Conservation (phyloP, 2,888 invertebrate genomes). For the Glyphotaelius pellucidus region DNA sequence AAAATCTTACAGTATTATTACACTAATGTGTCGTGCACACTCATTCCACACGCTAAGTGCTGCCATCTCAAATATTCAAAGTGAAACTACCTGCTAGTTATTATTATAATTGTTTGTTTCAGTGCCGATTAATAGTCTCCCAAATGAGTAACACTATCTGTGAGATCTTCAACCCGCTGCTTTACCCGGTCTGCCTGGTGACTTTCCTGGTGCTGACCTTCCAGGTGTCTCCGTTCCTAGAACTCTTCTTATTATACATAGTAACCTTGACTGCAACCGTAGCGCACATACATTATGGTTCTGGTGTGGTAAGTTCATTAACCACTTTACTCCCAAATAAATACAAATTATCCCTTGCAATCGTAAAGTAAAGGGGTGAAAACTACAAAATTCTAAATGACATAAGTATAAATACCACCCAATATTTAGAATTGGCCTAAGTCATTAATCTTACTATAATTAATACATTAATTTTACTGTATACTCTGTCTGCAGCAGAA, state of each 20-base stretch:
- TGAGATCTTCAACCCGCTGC: constrained; percentile 86
- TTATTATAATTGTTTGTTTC: constrained; percentile 68
- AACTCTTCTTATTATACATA: constrained; percentile 83
- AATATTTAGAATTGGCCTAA: too few relatives aligned
- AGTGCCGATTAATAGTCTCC: constrained; percentile 97
- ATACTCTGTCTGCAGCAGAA: too few relatives aligned
- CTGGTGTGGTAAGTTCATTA: constrained; percentile 87
- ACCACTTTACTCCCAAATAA: background rate
- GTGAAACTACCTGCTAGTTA: background rate
- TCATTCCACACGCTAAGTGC: background rate
- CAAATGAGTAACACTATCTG: constrained; percentile 98
- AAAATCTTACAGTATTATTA: too few relatives aligned
- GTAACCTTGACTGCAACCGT: constrained; percentile 84
- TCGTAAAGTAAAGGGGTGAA: too few relatives aligned
- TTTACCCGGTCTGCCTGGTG: constrained; percentile 79
- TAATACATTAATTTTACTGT: too few relatives aligned
- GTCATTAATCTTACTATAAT: too few relatives aligned
- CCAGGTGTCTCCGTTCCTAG: constrained; percentile 75
- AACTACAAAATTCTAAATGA: too few relatives aligned
- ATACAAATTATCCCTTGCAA: too few relatives aligned
- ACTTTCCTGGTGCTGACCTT: constrained; percentile 73
- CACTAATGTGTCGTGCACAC: too few relatives aligned
- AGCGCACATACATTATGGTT: constrained; percentile 94
- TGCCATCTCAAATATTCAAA: background rate
- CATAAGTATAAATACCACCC: too few relatives aligned